phyloP scores from a whole-genome alignment of 2,888 invertebrate genomes.

The Cryptocheilus praepositus region DNA sequence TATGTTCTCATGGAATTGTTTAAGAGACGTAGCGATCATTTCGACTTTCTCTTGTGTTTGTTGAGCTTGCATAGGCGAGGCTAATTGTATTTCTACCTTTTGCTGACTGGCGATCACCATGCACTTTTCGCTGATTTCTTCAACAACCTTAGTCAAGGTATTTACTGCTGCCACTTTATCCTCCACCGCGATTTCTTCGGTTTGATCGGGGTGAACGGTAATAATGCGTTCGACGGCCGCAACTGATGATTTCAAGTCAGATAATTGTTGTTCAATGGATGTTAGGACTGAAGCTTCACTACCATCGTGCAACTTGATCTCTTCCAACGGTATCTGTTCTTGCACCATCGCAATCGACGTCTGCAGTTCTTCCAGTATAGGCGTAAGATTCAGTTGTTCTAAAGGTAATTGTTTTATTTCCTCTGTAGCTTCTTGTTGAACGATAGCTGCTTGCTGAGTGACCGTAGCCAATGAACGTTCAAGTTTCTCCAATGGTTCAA shows the following conservation, averaged over 20 bases:
- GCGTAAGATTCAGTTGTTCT: neutral
- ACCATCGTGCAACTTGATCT: conserved; percentile 4
- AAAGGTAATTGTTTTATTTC: neutral
- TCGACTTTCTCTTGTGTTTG: neutral
- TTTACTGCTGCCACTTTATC: conserved; percentile 62
- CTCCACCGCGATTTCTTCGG: conserved; percentile 11
- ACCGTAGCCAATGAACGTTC: conserved; percentile 32
- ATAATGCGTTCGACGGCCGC: conserved; percentile 18
- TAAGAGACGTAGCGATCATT: conserved; percentile 6
- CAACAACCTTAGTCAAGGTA: conserved; percentile 67
- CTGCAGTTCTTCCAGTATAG: conserved; percentile 68
- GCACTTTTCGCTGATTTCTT: conserved; percentile 30
- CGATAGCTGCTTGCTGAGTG: conserved; percentile 36
- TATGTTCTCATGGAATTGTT: no score
- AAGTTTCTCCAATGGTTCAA: conserved; percentile 19
- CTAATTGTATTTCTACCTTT: conserved; percentile 12
- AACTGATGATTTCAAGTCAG: conserved; percentile 20
- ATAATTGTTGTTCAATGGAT: conserved; percentile 30
- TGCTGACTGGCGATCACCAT: conserved; percentile 8
- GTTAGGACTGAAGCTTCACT: conserved; percentile 31
- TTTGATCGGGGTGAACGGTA: conserved; percentile 9
- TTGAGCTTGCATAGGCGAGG: conserved; percentile 43
- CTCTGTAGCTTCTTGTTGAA: conserved; percentile 30
- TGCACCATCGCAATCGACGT: conserved; percentile 70
- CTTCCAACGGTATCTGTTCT: conserved; percentile 47